These are phyloP conservation scores for Toxotes chatareus DNA, from an alignment of 2,113 vertebrate genomes.

Conservation along the genomic window DNA sequence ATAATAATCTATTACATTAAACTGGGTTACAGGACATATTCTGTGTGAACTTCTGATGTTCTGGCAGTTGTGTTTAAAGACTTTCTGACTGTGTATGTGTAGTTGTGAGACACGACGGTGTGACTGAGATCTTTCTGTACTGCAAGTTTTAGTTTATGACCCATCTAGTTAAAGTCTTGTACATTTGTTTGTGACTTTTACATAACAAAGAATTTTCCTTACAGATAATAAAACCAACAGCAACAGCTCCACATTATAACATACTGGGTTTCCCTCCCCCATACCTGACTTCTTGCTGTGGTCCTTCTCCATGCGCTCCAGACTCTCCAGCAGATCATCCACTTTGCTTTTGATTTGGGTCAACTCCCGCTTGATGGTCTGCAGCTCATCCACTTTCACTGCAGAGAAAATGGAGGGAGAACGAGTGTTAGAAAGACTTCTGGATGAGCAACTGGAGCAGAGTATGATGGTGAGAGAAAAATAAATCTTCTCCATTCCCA, in stretches of 20 bases:
- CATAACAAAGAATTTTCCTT: not conserved
- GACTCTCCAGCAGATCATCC: conserved; percentile 76
- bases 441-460: not conserved
- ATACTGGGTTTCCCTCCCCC: not conserved
- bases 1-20: too few relatives aligned
- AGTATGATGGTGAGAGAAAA: not conserved
- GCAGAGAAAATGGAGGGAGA: not conserved
- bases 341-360: conserved; percentile 80
- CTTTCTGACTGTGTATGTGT: too few relatives aligned
- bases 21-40: not conserved
- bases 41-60: too few relatives aligned
- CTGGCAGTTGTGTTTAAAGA: not conserved
- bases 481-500: too few relatives aligned
- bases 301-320: conserved; percentile 92
- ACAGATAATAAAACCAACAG: not conserved
- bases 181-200: not conserved
- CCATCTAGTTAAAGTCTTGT: not conserved
- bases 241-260: not conserved
- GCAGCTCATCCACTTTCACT: conserved; percentile 81
- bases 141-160: not conserved
- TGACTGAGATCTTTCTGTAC: not conserved
- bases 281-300: conserved; percentile 86
- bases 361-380: conserved; percentile 80
- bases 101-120: not conserved
- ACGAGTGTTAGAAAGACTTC: not conserved